A percentile compares a stretch with the other conserved stretches of the same genome.
These are phyloP conservation scores for Cancer borealis DNA, from an alignment of 2,888 invertebrate species.

Conservation along the genomic window DNA sequence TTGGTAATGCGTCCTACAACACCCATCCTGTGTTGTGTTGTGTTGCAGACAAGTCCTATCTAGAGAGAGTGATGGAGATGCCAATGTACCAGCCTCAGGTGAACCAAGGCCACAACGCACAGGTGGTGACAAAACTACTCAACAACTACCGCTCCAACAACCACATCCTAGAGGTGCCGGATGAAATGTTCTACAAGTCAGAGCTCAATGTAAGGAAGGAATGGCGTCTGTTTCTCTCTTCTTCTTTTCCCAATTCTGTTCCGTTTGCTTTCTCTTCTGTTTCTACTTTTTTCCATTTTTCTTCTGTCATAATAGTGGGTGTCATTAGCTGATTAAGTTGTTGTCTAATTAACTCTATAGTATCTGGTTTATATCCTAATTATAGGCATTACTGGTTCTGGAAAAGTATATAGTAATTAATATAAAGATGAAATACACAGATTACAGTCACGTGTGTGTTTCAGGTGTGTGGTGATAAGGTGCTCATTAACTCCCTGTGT, in stretches of 20 bases:
- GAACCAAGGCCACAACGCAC: conserved; percentile 30
- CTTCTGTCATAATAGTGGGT: no score
- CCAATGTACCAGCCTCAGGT: conserved; percentile 82
- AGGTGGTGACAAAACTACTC: conserved; percentile 87
- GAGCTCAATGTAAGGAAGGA: conserved; percentile 84
- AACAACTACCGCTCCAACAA: conserved; percentile 91
- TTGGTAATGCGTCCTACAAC: neutral
- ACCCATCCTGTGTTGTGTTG: neutral
- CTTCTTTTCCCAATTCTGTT: no score
- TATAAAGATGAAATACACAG: neutral
- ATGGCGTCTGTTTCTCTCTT: neutral
- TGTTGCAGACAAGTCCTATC: conserved; percentile 83
- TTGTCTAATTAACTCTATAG: no score
- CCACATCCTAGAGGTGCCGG: conserved; percentile 88
- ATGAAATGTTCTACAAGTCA: conserved; percentile 90
- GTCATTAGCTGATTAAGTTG: no score
- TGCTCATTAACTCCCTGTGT: conserved; percentile 54
- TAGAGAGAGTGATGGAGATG: conserved; percentile 88
- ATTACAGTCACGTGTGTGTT: neutral
- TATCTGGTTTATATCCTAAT: no score
- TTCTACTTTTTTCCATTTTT: neutral
- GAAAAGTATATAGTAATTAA: no score
- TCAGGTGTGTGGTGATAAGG: conserved; percentile 65
- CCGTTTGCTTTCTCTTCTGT: neutral
- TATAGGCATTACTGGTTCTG: no score